Base-by-base conservation (phyloP, 2,797 vertebrate genomes). In the Syncerus caffer region DNA sequence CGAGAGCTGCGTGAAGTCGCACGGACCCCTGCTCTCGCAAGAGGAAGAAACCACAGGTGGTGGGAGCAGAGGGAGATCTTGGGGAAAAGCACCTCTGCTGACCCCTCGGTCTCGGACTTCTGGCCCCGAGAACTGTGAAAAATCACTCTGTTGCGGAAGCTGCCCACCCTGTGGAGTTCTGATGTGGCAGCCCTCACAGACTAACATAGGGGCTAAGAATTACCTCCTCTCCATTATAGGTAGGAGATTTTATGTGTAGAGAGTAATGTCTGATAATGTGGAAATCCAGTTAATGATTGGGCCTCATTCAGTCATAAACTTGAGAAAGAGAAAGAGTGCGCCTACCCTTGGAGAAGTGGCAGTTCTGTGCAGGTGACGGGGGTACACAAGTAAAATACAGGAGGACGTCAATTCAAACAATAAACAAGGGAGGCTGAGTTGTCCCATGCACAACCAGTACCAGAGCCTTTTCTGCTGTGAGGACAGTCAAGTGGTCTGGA, bases 11-110 rank as follows among this genome's bases (percentile, higher is more conserved):
- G 16, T 2, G 29, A 42, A 55, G 64, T 60, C 51, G 14, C 0
- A 53, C 0, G 9, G 57, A 62, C 51, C 2, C 4, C 9, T 6
- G 4, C 47, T n/a, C 57, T 85, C 1, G 0, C 1, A 29, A 19
- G 29, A 45, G 10, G 31, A 7, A 29, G 55, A 21, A 34, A n/a
- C 3, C 51, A 38, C 21, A 7, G n/a, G 14, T 1, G 17, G 12
- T 1, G n/a, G 4, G 2, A 31, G 9, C 31, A 19, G 19, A 21
- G 67, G 11, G 19, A 58, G 25, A 21, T 4, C 14, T 4, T 0
- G 3, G 38, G 34, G 60, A 38, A 57, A 11, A 9, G 57, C 42
- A 53, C 11, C 19, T 29, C n/a, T 21, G 8, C 13, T 1, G 8
- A 27, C 34, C 21, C 38, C 31, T 6, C 8, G 23, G 50, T 10